A percentile compares a stretch with the other conserved stretches of the same genome.
Evolutionary conservation across 2,113 vertebrate genomes (phyloP).

Genomic region (Perca fluviatilis): DNA sequence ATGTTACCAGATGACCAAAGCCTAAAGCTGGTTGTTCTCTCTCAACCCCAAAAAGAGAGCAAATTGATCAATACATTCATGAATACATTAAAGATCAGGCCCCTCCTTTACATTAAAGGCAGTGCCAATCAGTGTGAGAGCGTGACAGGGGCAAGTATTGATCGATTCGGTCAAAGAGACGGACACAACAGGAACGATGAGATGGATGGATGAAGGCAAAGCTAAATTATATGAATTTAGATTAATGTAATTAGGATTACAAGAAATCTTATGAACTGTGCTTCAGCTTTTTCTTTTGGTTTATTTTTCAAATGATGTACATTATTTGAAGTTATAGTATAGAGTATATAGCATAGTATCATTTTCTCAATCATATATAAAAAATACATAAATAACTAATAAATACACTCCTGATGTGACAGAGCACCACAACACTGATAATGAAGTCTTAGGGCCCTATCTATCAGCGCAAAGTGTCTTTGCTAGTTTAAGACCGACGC

Average conservation of each 20-base stretch:
- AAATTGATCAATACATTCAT: conserved; percentile 81
- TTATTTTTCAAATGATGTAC: background rate
- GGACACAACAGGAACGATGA: conserved; percentile 27
- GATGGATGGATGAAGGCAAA: conserved; percentile 1
- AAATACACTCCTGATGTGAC: no score
- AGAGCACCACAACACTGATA: no score
- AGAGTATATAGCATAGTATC: background rate
- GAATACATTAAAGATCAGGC: conserved; percentile 77
- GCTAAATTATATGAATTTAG: conserved; percentile 6
- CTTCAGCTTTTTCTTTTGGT: background rate
- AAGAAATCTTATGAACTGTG: background rate
- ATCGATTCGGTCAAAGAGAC: conserved; percentile 66
- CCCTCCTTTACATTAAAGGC: conserved; percentile 33
- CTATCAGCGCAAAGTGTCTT: no score
- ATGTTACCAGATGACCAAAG: conserved; percentile 11
- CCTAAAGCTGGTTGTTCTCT: conserved; percentile 51
- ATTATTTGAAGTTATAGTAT: background rate
- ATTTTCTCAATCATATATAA: background rate
- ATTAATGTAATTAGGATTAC: conserved; percentile 1
- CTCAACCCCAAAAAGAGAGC: conserved; percentile 28
- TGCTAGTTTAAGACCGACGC: no score
- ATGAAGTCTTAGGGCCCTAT: no score
- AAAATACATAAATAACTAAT: no score
- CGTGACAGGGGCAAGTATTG: conserved; percentile 63
- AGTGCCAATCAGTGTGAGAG: conserved; percentile 64